Base-by-base conservation (phyloP, 2,113 vertebrate species). In the Anolis carolinensis region DNA sequence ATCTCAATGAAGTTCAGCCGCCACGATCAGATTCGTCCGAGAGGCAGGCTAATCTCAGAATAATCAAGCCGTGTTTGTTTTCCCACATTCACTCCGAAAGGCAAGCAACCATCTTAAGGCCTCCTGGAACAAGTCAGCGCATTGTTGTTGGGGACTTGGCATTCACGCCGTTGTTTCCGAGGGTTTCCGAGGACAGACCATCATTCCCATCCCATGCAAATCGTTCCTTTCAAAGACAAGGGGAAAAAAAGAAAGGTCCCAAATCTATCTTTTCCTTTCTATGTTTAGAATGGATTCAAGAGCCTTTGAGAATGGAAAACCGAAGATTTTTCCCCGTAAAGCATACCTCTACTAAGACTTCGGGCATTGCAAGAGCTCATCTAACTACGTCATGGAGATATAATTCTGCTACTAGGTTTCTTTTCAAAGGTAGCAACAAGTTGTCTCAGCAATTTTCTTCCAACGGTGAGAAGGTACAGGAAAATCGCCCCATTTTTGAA, bases 11-110 rank as follows among this genome's bases (percentile, higher is more conserved):
- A 62, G 73, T 48, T 44, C 65, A 65, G 76, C 21, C 79, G 67
- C 2, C 2, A 63, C 34, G 85, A 44, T 76, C 82, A 87, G 70
- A 82, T 32, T 79, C 76, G n/a, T 68, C 79, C 34, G 65, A 36
- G 55, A 11, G 87, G 4, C 34, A 32, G 1, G 27, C 59, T 82
- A 82, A 90, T 52, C 72, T 81, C n/a, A 27, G 67, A 79, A 87
- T 79, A 88, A 85, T 81, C 55, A 59, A 85, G 39, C 79, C 34
- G 34, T 68, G 55, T 85, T 83, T 87, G 72, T 76, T 92, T 87
- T 86, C 85, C 87, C 76, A 81, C 62, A 79, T 34, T 32, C 21
- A 82, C n/a, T 86, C 71, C 76, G n/a, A 63, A 86, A 84, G 44
- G 62, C 72, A 75, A 50, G 55, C 52, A 36, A 75, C 34, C 16